Percentiles rank a stretch among this genome's conserved stretches.
phyloP scores from a whole-genome alignment of 2,888 invertebrate species.

The Nemapogon koenigi region DNA sequence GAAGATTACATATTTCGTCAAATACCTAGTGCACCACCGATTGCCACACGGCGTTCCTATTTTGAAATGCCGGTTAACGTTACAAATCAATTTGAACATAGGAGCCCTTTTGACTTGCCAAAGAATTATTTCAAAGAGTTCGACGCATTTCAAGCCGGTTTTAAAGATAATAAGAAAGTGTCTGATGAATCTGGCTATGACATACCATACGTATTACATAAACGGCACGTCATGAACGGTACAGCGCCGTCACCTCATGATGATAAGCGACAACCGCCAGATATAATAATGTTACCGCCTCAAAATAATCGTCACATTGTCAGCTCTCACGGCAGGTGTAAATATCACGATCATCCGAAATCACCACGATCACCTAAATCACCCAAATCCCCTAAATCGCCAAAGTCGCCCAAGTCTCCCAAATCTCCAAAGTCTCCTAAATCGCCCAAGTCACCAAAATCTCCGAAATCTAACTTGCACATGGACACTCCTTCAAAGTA shows the following conservation, averaged over 20 bases:
- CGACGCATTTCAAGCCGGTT: constrained; percentile 62
- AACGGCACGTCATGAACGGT: constrained; percentile 85
- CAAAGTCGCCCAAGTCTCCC: constrained; percentile 70
- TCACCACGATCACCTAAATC: constrained; percentile 55
- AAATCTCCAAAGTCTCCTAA: constrained; percentile 68
- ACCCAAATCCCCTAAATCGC: constrained; percentile 66
- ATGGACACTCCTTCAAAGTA: constrained; percentile 46
- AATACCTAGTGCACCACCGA: constrained; percentile 75
- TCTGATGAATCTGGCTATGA: constrained; percentile 66
- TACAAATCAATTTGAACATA: constrained; percentile 54
- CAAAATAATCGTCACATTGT: constrained; percentile 53
- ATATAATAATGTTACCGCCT: constrained; percentile 51
- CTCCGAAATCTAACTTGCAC: constrained; percentile 48
- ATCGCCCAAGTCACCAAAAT: constrained; percentile 61
- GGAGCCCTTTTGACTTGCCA: constrained; percentile 73
- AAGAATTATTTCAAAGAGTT: constrained; percentile 76
- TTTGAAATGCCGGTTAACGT: constrained; percentile 68
- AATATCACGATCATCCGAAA: constrained; percentile 58
- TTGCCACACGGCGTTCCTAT: constrained; percentile 75
- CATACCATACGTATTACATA: constrained; percentile 85
- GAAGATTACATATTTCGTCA: constrained; percentile 81
- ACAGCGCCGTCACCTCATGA: constrained; percentile 70
- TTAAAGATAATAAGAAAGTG: constrained; percentile 54
- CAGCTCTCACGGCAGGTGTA: constrained; percentile 52
- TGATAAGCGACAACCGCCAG: constrained; percentile 45